phyloP scores from a whole-genome alignment of 2,888 invertebrate species.

The Eumerus sabulonum region DNA sequence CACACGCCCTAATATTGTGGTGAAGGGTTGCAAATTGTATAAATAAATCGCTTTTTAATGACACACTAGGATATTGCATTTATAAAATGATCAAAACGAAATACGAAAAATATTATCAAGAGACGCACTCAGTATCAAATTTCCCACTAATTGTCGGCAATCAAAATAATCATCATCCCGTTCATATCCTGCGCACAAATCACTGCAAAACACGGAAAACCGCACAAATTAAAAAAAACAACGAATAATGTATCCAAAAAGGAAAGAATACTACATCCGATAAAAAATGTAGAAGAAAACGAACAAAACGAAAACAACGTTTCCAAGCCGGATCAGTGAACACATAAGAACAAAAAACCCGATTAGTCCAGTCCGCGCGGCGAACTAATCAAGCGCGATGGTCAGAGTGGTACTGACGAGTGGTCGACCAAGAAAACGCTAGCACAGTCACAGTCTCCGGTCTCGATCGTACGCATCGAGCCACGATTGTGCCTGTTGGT shows the following conservation, averaged over 20 bases:
- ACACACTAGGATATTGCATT: conserved; percentile 12
- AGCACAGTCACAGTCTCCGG: conserved; percentile 30
- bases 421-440: conserved; percentile 76
- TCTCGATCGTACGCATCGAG: conserved; percentile 37
- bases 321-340: conserved; percentile 9
- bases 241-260: conserved; percentile 16
- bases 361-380: conserved; percentile 67
- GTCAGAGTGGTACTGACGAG: conserved; percentile 75
- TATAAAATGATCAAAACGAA: conserved; percentile 1
- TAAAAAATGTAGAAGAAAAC: too few relatives aligned
- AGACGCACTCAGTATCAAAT: conserved; percentile 39
- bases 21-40: conserved; percentile 4
- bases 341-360: conserved; percentile 13
- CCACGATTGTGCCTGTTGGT: conserved; percentile 11
- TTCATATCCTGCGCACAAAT: conserved; percentile 51
- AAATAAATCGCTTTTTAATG: conserved; percentile 27
- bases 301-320: conserved; percentile 21
- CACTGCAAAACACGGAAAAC: too few relatives aligned
- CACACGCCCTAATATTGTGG: conserved; percentile 3
- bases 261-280: conserved; percentile 3
- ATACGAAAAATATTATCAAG: conserved; percentile 23
- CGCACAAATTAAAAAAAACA: conserved; percentile 28
- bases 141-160: conserved; percentile 61
- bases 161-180: conserved; percentile 64
- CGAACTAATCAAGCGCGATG: conserved; percentile 73